A percentile compares a stretch with the other conserved stretches of the same genome.
phyloP scores from a whole-genome alignment of 2,113 vertebrate genomes.

The Scopus umbretta region DNA sequence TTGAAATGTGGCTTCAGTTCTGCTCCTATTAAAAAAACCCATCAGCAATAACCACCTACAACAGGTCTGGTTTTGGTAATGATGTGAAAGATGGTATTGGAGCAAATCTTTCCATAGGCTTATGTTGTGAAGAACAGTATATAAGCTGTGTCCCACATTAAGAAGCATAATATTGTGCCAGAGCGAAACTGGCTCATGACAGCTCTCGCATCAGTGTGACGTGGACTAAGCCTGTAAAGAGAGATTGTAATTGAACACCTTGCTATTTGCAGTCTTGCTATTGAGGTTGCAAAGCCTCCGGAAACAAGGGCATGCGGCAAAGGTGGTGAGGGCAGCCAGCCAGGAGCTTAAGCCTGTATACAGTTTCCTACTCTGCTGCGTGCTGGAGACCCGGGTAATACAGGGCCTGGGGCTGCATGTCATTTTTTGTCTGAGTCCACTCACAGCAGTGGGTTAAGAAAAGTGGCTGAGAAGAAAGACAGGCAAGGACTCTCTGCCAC shows the following conservation, averaged over 20 bases:
- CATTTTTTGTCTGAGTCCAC: neutral
- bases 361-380: neutral
- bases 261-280: neutral
- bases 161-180: neutral
- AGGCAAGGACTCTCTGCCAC: neutral
- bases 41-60: neutral
- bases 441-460: neutral
- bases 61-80: neutral
- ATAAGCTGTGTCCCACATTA: neutral
- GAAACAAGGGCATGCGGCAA: neutral
- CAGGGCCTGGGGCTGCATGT: neutral
- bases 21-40: neutral
- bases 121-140: neutral
- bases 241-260: neutral
- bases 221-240: fast-evolving
- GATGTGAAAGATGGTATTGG: neutral
- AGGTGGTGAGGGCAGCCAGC: neutral
- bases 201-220: fast-evolving
- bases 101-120: neutral
- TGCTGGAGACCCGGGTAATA: neutral
- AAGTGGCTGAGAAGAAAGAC: neutral
- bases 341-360: neutral
- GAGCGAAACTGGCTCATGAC: neutral
- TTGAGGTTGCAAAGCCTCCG: neutral
- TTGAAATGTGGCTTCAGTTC: neutral